Evolutionary conservation across 2,797 vertebrate species (phyloP), one percentile per base, ranked within the genome.

Genomic region (Buphagus erythrorhynchus): DNA sequence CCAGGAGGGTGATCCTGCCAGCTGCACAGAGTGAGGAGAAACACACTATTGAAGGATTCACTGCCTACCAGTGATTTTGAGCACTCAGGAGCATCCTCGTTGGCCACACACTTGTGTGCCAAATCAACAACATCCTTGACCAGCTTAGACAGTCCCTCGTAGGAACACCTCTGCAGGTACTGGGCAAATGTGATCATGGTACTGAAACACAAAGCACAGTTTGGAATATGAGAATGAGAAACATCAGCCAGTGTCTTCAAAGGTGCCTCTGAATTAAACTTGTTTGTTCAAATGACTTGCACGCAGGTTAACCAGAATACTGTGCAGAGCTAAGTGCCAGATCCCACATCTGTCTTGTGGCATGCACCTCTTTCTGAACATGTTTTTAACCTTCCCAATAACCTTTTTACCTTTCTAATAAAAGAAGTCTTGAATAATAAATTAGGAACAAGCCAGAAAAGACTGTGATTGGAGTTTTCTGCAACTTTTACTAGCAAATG

Each of bases 101-200:
- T 92, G 31, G 86, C 92, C 62, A 3, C 95, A 13, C 98, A 98
- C 52, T 62, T 48, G 5, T 98, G 98, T 59, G 98, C 98, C 66
- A 98, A 77, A 0, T 97, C 97, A 21, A 81, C 92, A 16, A 98
- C 38, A 26, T 97, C 94, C 10, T 61, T 86, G 42, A 89, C 88
- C 93, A 97, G 65, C 73, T 98, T 97, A 2, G 90, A 31, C 13
- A 97, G 92, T 0, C 96, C 94, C 0, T 98, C 97, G 2, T 82
- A 98, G 8, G 98, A 87, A 11, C 95, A 94, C 3, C n/a, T 90
- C 97, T 98, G 97, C 33, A 98, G 97, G 63, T 91, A 95, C 95
- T 98, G 98, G 81, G 98, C 68, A 67, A 98, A 97, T 16, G 96
- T 51, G 52, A 97, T 24, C 93, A 98, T 19, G 26, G 95, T 1